Base-by-base conservation (phyloP, 2,888 invertebrate species). In the Dascillus cervinus region DNA sequence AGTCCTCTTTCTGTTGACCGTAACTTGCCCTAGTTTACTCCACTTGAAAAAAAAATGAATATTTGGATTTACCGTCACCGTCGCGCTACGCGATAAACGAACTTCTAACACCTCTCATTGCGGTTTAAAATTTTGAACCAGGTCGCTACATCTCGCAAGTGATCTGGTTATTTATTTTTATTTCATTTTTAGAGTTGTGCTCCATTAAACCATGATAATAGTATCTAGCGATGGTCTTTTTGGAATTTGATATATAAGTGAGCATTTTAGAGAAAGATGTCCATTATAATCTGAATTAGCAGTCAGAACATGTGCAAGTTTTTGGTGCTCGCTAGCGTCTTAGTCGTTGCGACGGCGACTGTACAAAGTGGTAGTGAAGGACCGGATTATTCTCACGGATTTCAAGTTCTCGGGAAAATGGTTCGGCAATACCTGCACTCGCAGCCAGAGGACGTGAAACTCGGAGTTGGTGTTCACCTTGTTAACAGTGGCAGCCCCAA, bases 381-480 rank as follows among this genome's bases (percentile, higher is more conserved):
- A 10, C 44, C 50, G 13, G 53, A 53, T 37, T 33, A 47, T 27
- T 44, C 46, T n/a, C 52, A 60, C 36, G 58, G 55, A 14, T 26
- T 60, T 13, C 56, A 58, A 29, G 55, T 61, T 22, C 32, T 62
- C 11, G 49, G 58, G 10, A 62, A 64, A 45, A 65, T 72, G 14
- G 64, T 77, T 23, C 65, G 72, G 31, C 73, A 74, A 44, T 59
- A 70, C 43, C 50, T 78, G 20, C 69, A 69, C 36, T 60, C 65
- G 20, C 65, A 63, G 34, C 56, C 64, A 11, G 71, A 72, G 41
- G 74, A 75, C 51, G 49, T 76, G 35, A 71, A 72, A 37, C 56
- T 82, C 13, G 64, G 73, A 5, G 76, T 79, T 9, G 82, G 81
- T 25, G 73, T 82, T 13, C 77, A 70, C 46, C 61, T 82, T 50